These are phyloP conservation scores for Theristus sp. DNA, from an alignment of 2,888 invertebrate genomes.

Conservation along the genomic window DNA sequence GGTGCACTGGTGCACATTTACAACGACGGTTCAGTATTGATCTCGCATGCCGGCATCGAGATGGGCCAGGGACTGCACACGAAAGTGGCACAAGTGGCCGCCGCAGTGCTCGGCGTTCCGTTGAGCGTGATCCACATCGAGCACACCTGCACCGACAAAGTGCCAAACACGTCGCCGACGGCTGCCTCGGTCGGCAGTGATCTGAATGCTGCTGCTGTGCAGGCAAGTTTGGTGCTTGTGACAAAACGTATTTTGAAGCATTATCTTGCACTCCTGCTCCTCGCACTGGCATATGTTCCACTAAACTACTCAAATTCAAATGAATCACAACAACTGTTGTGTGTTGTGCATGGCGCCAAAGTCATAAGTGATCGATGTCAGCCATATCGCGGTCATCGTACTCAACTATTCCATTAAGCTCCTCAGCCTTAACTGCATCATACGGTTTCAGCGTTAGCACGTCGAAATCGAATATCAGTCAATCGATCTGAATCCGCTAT, in stretches of 20 bases:
- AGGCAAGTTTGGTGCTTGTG: slow-evolving; percentile 8
- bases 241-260: background rate
- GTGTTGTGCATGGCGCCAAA: no score
- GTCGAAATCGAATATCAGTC: background rate
- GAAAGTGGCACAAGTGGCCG: slow-evolving; percentile 74
- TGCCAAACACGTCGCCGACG: slow-evolving; percentile 72
- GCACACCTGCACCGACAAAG: slow-evolving; percentile 70
- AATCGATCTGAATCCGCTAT: background rate
- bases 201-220: slow-evolving; percentile 74
- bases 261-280: no score
- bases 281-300: no score
- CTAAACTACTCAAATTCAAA: no score
- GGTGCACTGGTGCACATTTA: slow-evolving; percentile 55
- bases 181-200: slow-evolving; percentile 74
- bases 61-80: slow-evolving; percentile 93
- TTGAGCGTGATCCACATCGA: slow-evolving; percentile 35
- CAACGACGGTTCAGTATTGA: slow-evolving; percentile 52
- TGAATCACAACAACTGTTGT: no score
- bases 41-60: slow-evolving; percentile 70
- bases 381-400: no score
- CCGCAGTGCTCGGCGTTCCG: slow-evolving; percentile 12
- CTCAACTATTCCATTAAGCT: background rate
- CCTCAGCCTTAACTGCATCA: no score
- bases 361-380: no score
- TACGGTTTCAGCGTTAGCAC: background rate